These are phyloP conservation scores for Strigamia transsilvanica DNA, from an alignment of 2,888 invertebrate species.

Conservation along the genomic window DNA sequence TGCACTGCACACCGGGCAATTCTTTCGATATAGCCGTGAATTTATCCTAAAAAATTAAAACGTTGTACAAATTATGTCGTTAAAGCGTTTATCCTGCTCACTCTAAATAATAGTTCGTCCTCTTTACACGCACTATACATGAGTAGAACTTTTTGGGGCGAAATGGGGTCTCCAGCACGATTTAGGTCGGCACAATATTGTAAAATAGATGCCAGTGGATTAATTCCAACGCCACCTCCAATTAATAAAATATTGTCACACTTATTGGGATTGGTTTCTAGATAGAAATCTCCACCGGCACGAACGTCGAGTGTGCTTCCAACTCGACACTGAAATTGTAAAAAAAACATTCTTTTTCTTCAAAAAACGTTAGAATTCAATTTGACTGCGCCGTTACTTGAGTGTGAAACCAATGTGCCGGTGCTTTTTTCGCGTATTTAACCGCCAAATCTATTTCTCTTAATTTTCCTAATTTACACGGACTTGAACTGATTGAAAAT, in stretches of 20 bases:
- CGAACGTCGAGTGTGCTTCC: slow-evolving; percentile 11
- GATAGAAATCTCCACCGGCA: slow-evolving; percentile 10
- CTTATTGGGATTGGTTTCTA: not conserved
- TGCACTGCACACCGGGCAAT: not conserved
- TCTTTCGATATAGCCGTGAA: not conserved
- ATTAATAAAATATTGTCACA: slow-evolving; percentile 32
- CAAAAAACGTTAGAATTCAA: not conserved
- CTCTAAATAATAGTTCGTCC: slow-evolving; percentile 32
- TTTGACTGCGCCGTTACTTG: not conserved
- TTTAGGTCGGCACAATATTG: slow-evolving; percentile 31
- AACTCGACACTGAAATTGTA: slow-evolving; percentile 33
- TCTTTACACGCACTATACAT: not conserved
- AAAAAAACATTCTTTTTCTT: not conserved
- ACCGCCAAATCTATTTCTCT: slow-evolving; percentile 25
- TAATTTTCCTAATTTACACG: slow-evolving; percentile 22
- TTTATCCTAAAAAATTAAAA: slow-evolving; percentile 16
- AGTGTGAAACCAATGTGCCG: slow-evolving; percentile 19
- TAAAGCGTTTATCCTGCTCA: not conserved
- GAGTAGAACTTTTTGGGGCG: slow-evolving; percentile 20
- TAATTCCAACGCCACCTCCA: slow-evolving; percentile 48
- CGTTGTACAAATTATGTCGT: not conserved
- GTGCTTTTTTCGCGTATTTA: slow-evolving; percentile 6
- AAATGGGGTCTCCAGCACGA: not conserved
- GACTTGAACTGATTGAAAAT: slow-evolving; percentile 44
- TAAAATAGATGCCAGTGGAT: slow-evolving; percentile 43